A percentile compares a stretch with the other conserved stretches of the same genome.
Conservation (phyloP, 2,113 vertebrate species). For the Cricetomys ansorgei region DNA sequence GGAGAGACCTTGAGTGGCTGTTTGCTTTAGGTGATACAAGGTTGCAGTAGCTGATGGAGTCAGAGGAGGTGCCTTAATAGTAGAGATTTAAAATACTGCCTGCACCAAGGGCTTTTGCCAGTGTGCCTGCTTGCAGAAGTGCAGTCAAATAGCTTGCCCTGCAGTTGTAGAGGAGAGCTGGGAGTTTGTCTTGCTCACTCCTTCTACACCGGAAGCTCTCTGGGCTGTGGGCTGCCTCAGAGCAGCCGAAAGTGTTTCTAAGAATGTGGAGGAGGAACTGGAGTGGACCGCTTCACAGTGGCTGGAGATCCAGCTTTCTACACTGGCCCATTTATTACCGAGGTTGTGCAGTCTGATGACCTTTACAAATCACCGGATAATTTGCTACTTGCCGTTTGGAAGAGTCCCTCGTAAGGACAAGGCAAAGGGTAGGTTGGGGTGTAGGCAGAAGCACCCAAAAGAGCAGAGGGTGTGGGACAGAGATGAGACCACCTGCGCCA, state of each 20-base stretch:
- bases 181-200: not conserved
- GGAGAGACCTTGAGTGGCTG: slow-evolving; percentile 41
- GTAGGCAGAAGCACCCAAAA: not conserved
- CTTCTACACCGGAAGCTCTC: not conserved
- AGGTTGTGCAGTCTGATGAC: not conserved
- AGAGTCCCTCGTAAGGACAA: not conserved
- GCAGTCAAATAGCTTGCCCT: not conserved
- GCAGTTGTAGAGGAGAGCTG: not conserved
- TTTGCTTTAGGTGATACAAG: not conserved
- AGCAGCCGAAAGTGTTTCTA: not conserved
- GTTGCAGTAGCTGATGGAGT: not conserved
- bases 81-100: not conserved
- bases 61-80: not conserved
- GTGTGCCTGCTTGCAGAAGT: not conserved
- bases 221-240: not conserved
- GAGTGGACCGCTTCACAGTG: not conserved
- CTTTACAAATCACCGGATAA: too few species aligned
- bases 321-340: rapidly evolving
- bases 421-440: not conserved
- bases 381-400: not conserved
- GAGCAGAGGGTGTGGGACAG: not conserved
- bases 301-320: rapidly evolving
- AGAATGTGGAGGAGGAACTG: not conserved
- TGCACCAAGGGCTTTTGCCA: not conserved
- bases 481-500: not conserved